A percentile compares a stretch with the other conserved stretches of the same genome.
These are phyloP conservation scores for Piscicola geometra DNA, from an alignment of 2,888 invertebrate genomes.

Conservation along the genomic window DNA sequence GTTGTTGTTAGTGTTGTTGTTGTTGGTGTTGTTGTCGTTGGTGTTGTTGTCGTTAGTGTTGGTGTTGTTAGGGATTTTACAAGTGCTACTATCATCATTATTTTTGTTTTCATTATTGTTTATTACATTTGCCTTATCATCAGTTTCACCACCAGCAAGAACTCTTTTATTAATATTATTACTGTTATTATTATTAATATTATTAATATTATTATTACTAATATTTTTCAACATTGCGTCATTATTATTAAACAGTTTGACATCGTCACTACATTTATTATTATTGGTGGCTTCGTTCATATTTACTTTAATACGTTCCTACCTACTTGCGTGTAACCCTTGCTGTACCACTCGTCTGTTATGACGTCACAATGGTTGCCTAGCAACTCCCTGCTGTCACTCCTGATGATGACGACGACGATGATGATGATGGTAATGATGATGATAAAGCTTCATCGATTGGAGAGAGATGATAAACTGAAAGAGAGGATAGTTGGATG, in stretches of 20 bases:
- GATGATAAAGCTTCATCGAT: not conserved
- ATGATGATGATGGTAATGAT: constrained; percentile 1
- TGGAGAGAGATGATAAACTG: too few species aligned
- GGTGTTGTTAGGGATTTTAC: not conserved
- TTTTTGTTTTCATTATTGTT: constrained; percentile 1
- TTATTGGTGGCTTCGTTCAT: not conserved
- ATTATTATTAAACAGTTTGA: not conserved
- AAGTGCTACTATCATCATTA: not conserved
- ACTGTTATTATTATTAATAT: constrained; percentile 4
- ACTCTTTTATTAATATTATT: constrained; percentile 4
- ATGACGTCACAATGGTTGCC: not conserved
- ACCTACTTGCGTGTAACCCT: not conserved
- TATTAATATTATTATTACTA: constrained; percentile 16
- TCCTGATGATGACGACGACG: constrained; percentile 7
- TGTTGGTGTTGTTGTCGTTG: not conserved
- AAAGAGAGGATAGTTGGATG: too few species aligned
- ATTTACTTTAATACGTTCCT: not conserved
- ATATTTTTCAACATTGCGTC: not conserved
- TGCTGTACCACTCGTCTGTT: too few species aligned
- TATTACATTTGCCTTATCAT: too few species aligned
- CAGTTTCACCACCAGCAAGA: too few species aligned
- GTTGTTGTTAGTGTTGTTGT: not conserved
- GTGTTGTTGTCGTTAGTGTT: not conserved
- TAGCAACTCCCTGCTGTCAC: not conserved
- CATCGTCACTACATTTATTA: not conserved